Evolutionary conservation across 2,888 invertebrate genomes (phyloP).

Genomic region (Ichneumoninae sp.): DNA sequence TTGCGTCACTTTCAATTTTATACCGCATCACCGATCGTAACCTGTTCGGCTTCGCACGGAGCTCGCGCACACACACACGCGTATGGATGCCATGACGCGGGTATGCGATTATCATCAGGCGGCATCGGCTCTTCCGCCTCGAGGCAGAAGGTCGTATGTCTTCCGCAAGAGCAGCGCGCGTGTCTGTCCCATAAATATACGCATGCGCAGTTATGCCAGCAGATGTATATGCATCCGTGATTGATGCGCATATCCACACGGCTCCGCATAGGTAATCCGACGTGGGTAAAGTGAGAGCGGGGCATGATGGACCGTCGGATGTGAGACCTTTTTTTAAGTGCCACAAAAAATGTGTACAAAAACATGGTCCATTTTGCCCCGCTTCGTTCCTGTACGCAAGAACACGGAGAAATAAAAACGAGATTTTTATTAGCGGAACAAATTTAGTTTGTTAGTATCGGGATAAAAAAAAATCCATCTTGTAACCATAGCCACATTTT

Average conservation of each 20-base stretch:
- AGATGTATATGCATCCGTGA: background rate
- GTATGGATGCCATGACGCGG: background rate
- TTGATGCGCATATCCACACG: background rate
- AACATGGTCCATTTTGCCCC: background rate
- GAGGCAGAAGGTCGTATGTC: conserved; percentile 44
- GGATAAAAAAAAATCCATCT: too few relatives aligned
- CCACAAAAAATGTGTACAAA: background rate
- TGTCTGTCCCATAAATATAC: background rate
- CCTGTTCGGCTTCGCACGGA: conserved; percentile 38
- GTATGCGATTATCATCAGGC: conserved; percentile 24
- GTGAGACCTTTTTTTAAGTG: background rate
- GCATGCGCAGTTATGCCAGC: conserved; percentile 6
- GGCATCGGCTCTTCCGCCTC: conserved; percentile 43
- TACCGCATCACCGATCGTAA: conserved; percentile 61
- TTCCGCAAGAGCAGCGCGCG: conserved; percentile 23
- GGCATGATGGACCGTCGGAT: background rate
- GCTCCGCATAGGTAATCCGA: background rate
- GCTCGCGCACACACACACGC: background rate
- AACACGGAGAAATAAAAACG: background rate
- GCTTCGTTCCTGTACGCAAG: background rate
- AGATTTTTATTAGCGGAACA: too few relatives aligned
- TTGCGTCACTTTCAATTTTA: conserved; percentile 76
- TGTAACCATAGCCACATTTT: too few relatives aligned
- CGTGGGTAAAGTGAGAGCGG: background rate
- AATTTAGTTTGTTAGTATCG: too few relatives aligned